A percentile compares a stretch with the other conserved stretches of the same genome.
These are phyloP conservation scores for Pollicipes pollicipes DNA, from an alignment of 1,140 invertebrate species.

Conservation along the genomic window DNA sequence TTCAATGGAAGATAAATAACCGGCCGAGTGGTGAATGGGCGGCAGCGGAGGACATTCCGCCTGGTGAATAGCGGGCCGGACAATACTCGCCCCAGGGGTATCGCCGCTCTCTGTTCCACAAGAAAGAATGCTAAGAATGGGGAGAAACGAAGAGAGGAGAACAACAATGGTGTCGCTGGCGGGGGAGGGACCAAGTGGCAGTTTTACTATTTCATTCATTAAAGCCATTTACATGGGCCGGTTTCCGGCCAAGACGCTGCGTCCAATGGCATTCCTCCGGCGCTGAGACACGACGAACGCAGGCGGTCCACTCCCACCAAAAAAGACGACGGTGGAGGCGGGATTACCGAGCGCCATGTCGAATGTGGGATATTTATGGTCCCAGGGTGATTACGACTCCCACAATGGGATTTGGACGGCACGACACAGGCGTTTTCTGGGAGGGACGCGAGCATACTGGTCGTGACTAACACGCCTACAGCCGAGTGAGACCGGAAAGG, in stretches of 20 bases:
- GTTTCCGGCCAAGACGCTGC: neutral
- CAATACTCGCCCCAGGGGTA: neutral
- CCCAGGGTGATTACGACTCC: neutral
- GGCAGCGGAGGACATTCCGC: neutral
- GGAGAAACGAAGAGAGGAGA: neutral
- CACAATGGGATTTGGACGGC: neutral
- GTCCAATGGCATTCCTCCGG: neutral
- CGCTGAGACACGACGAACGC: neutral
- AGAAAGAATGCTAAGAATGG: conserved; percentile 1
- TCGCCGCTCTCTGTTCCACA: neutral
- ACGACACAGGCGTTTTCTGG: neutral
- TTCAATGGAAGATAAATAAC: neutral
- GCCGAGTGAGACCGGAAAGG: too few species aligned
- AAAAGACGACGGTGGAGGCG: neutral
- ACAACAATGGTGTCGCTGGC: neutral
- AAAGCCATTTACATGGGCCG: neutral
- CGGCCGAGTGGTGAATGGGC: neutral
- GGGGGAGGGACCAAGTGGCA: neutral
- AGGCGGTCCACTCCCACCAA: neutral
- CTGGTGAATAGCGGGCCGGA: neutral
- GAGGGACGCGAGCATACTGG: neutral
- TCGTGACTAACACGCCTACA: too few species aligned
- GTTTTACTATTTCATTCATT: conserved; percentile 1
- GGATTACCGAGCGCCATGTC: neutral
- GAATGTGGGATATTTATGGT: neutral